A percentile compares a stretch with the other conserved stretches of the same genome.
Evolutionary conservation across 1,140 invertebrate genomes (phyloP).

Genomic region (Tetramorium parvispinum): DNA sequence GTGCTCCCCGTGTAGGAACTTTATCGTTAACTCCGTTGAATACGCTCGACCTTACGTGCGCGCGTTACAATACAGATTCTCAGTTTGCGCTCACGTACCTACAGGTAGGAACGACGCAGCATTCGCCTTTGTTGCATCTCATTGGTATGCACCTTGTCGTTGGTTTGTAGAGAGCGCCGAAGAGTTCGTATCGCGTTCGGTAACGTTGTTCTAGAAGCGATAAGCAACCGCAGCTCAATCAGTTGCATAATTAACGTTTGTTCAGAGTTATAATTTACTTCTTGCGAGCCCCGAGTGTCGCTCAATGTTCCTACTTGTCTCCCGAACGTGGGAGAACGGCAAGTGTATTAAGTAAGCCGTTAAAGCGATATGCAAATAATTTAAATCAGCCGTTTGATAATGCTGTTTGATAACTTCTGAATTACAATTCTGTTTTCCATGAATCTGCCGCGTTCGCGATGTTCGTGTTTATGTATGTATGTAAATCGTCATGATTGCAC

Average conservation of each 20-base stretch:
- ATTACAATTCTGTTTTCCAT: constrained; percentile 31
- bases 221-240: constrained; percentile 13
- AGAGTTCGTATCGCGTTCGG: constrained; percentile 7
- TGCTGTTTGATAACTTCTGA: constrained; percentile 8
- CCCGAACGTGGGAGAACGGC: neutral
- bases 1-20: neutral
- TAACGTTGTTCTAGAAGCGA: constrained; percentile 1
- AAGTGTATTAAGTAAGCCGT: neutral
- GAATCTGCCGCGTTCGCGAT: constrained; percentile 1
- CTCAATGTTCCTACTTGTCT: neutral
- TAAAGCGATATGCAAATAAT: neutral
- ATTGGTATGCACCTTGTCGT: constrained; percentile 49
- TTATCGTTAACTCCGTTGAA: constrained; percentile 47
- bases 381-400: constrained; percentile 15
- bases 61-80: constrained; percentile 28
- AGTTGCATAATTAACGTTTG: constrained; percentile 8
- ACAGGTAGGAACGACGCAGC: neutral
- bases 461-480: constrained; percentile 37
- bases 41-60: constrained; percentile 32
- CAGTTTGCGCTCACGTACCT: constrained; percentile 4
- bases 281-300: neutral
- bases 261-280: neutral
- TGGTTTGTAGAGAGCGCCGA: neutral
- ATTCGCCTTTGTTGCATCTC: constrained; percentile 32
- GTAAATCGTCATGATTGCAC: constrained; percentile 34